phyloP scores from a whole-genome alignment of 2,888 invertebrate genomes.

The Meteorus cinctellus region DNA sequence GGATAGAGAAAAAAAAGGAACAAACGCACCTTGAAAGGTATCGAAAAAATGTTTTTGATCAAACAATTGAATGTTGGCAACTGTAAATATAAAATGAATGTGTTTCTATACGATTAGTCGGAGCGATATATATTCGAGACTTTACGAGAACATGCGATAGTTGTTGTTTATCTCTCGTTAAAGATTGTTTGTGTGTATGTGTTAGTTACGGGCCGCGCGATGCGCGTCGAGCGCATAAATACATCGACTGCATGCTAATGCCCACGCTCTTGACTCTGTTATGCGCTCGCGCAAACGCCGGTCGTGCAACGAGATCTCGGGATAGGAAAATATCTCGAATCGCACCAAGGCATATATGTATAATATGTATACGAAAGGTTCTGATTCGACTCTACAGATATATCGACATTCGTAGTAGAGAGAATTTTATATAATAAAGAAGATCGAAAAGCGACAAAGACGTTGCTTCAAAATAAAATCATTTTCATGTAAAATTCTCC shows the following conservation, averaged over 20 bases:
- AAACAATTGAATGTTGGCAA: not conserved
- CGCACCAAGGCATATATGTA: not conserved
- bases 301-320: slow-evolving; percentile 53
- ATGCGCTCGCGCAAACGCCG: not conserved
- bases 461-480: too few relatives aligned
- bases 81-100: not conserved
- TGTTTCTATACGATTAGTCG: not conserved
- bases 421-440: too few relatives aligned
- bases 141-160: slow-evolving; percentile 7
- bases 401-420: too few relatives aligned
- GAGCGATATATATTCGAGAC: not conserved
- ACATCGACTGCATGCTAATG: slow-evolving; percentile 43
- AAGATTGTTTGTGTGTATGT: not conserved
- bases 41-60: not conserved
- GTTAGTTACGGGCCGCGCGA: slow-evolving; percentile 2
- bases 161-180: slow-evolving; percentile 13
- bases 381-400: too few relatives aligned
- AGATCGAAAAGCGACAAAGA: too few relatives aligned
- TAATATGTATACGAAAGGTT: not conserved
- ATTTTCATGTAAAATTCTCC: too few relatives aligned
- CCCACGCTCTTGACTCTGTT: slow-evolving; percentile 31
- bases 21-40: too few relatives aligned
- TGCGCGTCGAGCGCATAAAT: slow-evolving; percentile 41
- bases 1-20: too few relatives aligned
- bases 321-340: slow-evolving; percentile 54